Evolutionary conservation across 2,888 invertebrate species (phyloP).

Genomic region (Carpatolechia fugitivella): DNA sequence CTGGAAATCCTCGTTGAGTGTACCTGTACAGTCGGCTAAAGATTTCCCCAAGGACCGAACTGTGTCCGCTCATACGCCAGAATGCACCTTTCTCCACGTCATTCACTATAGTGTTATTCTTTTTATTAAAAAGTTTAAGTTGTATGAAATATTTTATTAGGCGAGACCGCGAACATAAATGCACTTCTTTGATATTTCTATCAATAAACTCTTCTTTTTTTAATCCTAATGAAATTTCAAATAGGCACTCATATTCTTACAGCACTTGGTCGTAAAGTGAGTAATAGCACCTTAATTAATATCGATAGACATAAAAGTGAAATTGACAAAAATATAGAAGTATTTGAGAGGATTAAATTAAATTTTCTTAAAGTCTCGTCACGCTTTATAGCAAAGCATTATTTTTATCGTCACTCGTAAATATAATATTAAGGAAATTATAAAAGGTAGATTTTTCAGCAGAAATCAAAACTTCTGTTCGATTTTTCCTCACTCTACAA

Average conservation of each 20-base stretch:
- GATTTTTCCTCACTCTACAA: neutral
- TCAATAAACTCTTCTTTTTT: no score
- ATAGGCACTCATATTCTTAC: no score
- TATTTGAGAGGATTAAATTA: conserved; percentile 6
- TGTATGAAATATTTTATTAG: no score
- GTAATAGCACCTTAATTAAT: neutral
- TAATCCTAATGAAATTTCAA: no score
- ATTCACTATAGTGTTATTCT: neutral
- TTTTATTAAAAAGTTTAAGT: no score
- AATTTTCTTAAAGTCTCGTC: conserved; percentile 11
- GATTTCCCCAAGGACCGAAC: conserved; percentile 34
- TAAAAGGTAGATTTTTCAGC: no score
- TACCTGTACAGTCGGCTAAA: conserved; percentile 23
- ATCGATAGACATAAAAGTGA: conserved; percentile 5
- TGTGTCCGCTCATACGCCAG: conserved; percentile 27
- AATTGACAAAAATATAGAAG: conserved; percentile 9
- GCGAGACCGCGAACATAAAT: no score
- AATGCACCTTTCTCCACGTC: conserved; percentile 25
- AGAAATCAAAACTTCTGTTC: neutral
- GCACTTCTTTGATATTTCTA: no score
- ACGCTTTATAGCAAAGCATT: conserved; percentile 4
- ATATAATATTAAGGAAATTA: conserved; percentile 6
- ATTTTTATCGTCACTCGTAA: conserved; percentile 13
- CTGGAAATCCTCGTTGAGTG: neutral
- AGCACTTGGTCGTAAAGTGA: neutral